Evolutionary conservation across 1,140 invertebrate genomes (phyloP), one percentile per base, ranked within the genome.

Genomic region (Brachystomella parvula): DNA sequence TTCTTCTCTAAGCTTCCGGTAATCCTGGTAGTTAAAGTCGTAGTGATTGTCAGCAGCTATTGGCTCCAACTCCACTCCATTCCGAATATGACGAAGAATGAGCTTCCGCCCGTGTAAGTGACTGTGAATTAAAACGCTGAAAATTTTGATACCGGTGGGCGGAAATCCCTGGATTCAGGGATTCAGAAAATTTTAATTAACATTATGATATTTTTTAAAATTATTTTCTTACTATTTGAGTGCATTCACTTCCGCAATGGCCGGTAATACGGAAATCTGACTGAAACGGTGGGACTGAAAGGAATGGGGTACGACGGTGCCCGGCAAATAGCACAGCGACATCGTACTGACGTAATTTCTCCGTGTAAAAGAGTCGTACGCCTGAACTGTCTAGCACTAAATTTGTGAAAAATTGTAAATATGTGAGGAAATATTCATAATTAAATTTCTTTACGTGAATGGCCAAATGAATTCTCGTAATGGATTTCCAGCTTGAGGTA

Each of bases 401-500:
- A 76, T n/a, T n/a, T n/a, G n/a, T 73, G 61, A 63, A 60, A 44
- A 29, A 60, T 53, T 15, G 58, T 24, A 19, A 60, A 33, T 9
- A 56, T 56, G 21, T 9, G 21, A 21, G 3, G 28, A 21, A 33
- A 15, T 6, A 33, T 60, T 60, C n/a, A n/a, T 30, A 29, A 59
- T 39, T 65, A 59, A 60, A 3, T 57, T 9, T 21, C 6, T n/a
- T 15, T 64, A 58, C 58, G 21, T 63, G 28, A 9, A 49, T 47
- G 1, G 31, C 75, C 76, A 76, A 78, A 85, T 82, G 85, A 86
- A 79, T 88, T 91, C 74, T 92, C 90, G 75, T 92, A 94, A 79
- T 94, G 91, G 70, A 90, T 84, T 79, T 94, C 90, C 1, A 93
- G 79, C 87, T 92, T 90, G 77, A 90, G 92, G 79, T 87, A 93